These are phyloP conservation scores for Pterocles gutturalis DNA, from an alignment of 2,113 vertebrate species.

Conservation along the genomic window DNA sequence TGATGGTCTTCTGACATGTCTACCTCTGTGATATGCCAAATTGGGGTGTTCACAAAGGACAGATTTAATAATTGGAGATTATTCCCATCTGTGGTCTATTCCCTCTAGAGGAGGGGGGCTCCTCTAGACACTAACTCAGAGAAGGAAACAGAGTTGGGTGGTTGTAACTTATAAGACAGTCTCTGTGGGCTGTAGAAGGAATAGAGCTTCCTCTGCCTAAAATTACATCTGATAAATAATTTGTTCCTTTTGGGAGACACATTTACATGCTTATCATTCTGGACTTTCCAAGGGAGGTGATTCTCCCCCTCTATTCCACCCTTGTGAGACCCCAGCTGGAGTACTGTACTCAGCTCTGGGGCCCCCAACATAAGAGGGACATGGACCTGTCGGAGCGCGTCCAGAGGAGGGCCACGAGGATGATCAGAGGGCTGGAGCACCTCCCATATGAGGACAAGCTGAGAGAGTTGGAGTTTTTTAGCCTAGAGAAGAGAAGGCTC, in stretches of 20 bases:
- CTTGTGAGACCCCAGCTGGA: no score
- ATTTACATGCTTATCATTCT: neutral
- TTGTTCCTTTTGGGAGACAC: rapidly evolving
- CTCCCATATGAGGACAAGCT: no score
- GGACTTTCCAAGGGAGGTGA: neutral
- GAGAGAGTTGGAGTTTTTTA: no score
- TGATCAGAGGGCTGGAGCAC: no score
- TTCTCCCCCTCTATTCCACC: no score
- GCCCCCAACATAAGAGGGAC: no score
- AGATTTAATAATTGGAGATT: neutral
- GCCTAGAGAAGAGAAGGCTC: no score
- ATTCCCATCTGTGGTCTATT: rapidly evolving
- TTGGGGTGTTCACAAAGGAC: neutral
- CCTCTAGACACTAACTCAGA: neutral
- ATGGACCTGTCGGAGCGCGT: no score
- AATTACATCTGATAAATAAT: neutral
- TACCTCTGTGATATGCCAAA: neutral
- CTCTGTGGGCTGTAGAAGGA: neutral
- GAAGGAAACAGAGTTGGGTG: neutral
- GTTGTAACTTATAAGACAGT: neutral
- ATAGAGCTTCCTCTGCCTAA: neutral
- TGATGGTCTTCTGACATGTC: neutral
- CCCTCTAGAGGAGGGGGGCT: neutral
- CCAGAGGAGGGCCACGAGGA: no score
- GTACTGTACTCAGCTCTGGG: no score